These are phyloP conservation scores for Drosophila elegans DNA, from an alignment of 1,140 invertebrate genomes.

Conservation along the genomic window DNA sequence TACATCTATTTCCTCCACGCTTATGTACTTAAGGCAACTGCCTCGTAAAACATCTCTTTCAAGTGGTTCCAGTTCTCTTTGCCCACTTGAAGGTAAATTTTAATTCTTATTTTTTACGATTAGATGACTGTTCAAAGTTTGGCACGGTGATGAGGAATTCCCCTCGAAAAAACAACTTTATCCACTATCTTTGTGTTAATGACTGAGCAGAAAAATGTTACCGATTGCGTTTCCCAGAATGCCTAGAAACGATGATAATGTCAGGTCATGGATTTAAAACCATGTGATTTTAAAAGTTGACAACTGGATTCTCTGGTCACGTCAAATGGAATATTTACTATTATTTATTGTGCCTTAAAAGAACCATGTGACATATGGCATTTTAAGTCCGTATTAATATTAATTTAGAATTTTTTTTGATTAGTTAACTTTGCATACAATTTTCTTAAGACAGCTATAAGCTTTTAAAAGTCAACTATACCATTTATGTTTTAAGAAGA, in stretches of 20 bases:
- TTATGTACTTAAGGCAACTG: conserved; percentile 29
- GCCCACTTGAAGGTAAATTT: conserved; percentile 22
- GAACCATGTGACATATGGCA: conserved; percentile 13
- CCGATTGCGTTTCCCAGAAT: conserved; percentile 22
- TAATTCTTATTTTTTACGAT: conserved; percentile 28
- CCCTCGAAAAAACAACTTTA: conserved; percentile 4
- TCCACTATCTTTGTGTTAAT: conserved; percentile 13
- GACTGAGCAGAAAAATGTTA: conserved; percentile 4
- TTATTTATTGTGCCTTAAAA: conserved; percentile 7
- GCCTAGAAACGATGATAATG: conserved; percentile 22
- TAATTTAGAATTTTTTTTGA: too few species aligned
- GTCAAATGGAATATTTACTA: conserved; percentile 20
- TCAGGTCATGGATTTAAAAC: conserved; percentile 21
- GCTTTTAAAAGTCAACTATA: too few species aligned
- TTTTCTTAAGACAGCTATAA: too few species aligned
- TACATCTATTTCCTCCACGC: conserved; percentile 39
- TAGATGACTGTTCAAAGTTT: conserved; percentile 28
- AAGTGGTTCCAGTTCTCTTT: conserved; percentile 17
- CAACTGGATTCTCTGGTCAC: conserved; percentile 7
- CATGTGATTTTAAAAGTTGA: conserved; percentile 15
- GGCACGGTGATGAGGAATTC: conserved; percentile 14
- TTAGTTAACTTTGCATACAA: too few species aligned
- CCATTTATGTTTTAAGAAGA: too few species aligned
- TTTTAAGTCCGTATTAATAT: background rate
- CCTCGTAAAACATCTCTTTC: conserved; percentile 16